A percentile compares a stretch with the other conserved stretches of the same genome.
These are phyloP conservation scores for Salvator merianae DNA, from an alignment of 2,113 vertebrate species.

Conservation along the genomic window DNA sequence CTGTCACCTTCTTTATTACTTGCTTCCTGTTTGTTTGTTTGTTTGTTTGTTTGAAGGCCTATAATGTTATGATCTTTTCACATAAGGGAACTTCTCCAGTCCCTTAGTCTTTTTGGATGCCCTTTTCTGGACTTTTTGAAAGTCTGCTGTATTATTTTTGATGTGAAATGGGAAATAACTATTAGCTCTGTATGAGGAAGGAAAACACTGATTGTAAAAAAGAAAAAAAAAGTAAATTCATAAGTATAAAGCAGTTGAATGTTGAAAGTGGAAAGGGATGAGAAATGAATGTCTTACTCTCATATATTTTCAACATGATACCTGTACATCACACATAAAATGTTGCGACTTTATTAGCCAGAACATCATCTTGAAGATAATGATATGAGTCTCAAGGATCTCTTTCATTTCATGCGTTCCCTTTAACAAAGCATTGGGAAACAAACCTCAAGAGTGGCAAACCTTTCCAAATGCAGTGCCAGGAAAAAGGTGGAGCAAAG, in stretches of 20 bases:
- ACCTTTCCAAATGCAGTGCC: slow-evolving; percentile 3
- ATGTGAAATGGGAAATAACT: no score
- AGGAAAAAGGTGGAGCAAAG: slow-evolving; percentile 30
- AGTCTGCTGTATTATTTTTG: no score
- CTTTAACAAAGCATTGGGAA: slow-evolving; percentile 10
- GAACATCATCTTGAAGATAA: neutral
- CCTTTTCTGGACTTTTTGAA: no score
- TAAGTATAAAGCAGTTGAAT: neutral
- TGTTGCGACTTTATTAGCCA: neutral
- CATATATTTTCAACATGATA: slow-evolving; percentile 27
- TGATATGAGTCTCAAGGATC: neutral
- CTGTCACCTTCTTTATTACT: no score
- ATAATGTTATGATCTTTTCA: no score
- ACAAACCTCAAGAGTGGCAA: slow-evolving; percentile 15
- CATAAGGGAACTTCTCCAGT: no score
- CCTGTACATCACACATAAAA: slow-evolving; percentile 10
- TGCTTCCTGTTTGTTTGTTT: no score
- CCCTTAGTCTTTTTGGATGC: no score
- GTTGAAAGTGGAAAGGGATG: neutral
- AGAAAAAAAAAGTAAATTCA: neutral
- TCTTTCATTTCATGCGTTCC: neutral
- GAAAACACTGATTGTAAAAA: neutral
- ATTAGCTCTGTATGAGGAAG: no score
- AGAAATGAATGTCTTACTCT: neutral
- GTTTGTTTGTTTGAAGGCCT: no score